Evolutionary conservation across 1,140 invertebrate genomes (phyloP).

Genomic region (Pteromalus puparum): DNA sequence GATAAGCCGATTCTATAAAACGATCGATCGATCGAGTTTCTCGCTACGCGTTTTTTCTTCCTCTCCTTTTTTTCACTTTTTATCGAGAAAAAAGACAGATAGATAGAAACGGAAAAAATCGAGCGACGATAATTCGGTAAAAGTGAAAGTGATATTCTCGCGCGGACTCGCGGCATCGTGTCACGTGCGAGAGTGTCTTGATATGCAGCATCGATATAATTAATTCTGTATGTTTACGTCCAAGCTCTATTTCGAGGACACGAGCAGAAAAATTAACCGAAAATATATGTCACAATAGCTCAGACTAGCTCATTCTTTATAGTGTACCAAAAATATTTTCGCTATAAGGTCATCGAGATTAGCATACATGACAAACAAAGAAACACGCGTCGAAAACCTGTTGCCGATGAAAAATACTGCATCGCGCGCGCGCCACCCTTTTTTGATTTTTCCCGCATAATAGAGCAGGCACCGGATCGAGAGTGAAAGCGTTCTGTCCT

Average conservation of each 20-base stretch:
- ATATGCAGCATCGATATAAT: neutral
- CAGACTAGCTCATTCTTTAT: too few relatives aligned
- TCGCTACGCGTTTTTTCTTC: neutral
- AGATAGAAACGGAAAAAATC: neutral
- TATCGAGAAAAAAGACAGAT: neutral
- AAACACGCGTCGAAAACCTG: neutral
- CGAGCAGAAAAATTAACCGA: too few relatives aligned
- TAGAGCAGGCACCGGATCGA: neutral
- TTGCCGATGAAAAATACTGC: neutral
- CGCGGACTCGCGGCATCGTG: neutral
- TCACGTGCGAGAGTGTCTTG: neutral
- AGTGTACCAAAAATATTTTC: too few relatives aligned
- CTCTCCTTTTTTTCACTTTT: conserved; percentile 12
- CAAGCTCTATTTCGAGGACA: too few relatives aligned
- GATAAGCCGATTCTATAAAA: conserved; percentile 15
- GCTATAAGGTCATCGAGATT: too few relatives aligned
- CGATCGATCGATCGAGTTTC: conserved; percentile 33
- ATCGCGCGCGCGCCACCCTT: neutral
- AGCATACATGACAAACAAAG: too few relatives aligned
- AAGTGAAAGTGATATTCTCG: conserved; percentile 46
- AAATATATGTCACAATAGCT: too few relatives aligned
- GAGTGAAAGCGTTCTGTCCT: neutral
- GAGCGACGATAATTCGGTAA: conserved; percentile 31
- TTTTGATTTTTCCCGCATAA: neutral
- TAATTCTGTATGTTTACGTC: neutral